Percentiles rank a stretch among this genome's conserved stretches.
These are phyloP conservation scores for Odontomachus brunneus DNA, from an alignment of 1,140 invertebrate genomes.

Conservation along the genomic window DNA sequence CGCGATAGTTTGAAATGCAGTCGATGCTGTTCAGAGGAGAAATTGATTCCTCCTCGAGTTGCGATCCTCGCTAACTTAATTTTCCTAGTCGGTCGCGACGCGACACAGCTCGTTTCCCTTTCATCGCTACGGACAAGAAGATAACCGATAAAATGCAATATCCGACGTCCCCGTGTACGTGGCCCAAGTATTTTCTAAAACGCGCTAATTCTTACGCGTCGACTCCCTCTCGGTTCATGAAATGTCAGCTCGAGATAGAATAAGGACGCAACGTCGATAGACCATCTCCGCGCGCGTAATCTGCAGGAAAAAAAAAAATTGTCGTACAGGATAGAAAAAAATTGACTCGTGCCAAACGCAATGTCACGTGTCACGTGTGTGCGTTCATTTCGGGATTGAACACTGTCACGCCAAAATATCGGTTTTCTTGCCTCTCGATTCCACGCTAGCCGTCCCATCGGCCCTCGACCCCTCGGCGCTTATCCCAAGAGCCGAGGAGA, in stretches of 20 bases:
- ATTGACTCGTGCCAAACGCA: slow-evolving; percentile 14
- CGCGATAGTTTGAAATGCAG: not conserved
- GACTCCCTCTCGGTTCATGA: not conserved
- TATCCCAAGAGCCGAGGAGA: not conserved
- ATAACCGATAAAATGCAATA: slow-evolving; percentile 23
- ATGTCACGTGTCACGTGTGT: not conserved
- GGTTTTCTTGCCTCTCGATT: slow-evolving; percentile 7
- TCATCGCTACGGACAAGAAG: slow-evolving; percentile 3
- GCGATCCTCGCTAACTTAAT: slow-evolving; percentile 40
- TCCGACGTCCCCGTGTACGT: not conserved
- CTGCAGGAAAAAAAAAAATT: not conserved
- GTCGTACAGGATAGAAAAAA: not conserved
- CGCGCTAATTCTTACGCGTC: not conserved
- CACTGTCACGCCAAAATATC: slow-evolving; percentile 2
- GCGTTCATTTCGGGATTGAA: slow-evolving; percentile 6
- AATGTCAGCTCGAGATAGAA: slow-evolving; percentile 14
- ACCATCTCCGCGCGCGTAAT: no score
- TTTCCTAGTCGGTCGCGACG: not conserved
- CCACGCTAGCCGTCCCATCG: not conserved
- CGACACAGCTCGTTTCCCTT: slow-evolving; percentile 26
- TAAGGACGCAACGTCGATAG: not conserved
- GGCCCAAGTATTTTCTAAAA: not conserved
- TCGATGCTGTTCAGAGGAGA: slow-evolving; percentile 24
- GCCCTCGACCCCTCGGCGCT: not conserved
- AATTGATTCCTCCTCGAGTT: slow-evolving; percentile 13